Base-by-base conservation (phyloP, 2,888 invertebrate genomes). In the Caenorhabditis afra region DNA sequence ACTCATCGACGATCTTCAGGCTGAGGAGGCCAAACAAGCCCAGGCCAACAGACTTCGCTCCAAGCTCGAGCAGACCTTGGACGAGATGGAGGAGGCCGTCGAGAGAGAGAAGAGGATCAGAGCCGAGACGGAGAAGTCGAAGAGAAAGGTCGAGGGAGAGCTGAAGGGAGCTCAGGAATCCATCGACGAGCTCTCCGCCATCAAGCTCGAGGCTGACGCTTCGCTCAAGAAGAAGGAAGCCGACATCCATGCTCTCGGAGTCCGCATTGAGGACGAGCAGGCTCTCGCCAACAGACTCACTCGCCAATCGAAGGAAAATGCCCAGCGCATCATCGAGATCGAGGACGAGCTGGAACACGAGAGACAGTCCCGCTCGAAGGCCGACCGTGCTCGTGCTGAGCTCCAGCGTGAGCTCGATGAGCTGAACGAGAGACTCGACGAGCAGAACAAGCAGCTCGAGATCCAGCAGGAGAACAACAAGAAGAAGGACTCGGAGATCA, bases 311-410 rank as follows among this genome's bases (percentile, higher is more conserved):
- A 98, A 98, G 94, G 97, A 98, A 93, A 94, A 97, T 91, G 96
- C 96, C 92, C 95, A 90, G 78, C 75, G 97, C 91, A 97, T 98
- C 92, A 97, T 98, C 91, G 98, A 99, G 92, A 93, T 99, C 91
- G 98, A 99, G 92, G 98, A 99, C 91, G 99, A 99, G 93, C 95
- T 98, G 88, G 98, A 99, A 92, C 96, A 97, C 89, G 99, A 99
- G 74, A 67, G 87, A 47, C 84, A 86, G 70, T 81, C 85, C 1
- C 74, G 85, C 39, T 73, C 86, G 62, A 86, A 86, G 81, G 96
- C 97, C 90, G 97, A 98, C 93, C 97, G 97, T 92, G 97, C 97
- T 92, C 95, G 97, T 90, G 95, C 95, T 90, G 98, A 98, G 92
- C 93, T 98, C 91, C 96, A 96, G 84, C 94, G 97, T 87, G 76